phyloP scores from a whole-genome alignment of 2,797 vertebrate species.

The Cossypha polioptera region DNA sequence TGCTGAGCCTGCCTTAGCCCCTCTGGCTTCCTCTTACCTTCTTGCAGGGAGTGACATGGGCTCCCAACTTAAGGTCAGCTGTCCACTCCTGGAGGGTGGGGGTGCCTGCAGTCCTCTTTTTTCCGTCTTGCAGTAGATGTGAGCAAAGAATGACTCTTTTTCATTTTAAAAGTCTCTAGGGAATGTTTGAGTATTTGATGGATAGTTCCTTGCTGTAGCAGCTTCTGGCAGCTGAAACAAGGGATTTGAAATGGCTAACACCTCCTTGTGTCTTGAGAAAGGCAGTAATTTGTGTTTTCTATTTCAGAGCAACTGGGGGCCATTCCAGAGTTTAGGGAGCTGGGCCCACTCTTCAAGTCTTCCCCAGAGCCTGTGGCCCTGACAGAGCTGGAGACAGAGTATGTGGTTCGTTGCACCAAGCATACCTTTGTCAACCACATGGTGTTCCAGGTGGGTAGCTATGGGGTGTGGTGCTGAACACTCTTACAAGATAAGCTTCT shows the following conservation, averaged over 20 bases:
- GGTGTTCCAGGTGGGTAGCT: conserved; percentile 80
- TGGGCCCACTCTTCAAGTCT: conserved; percentile 81
- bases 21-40: background rate
- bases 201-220: background rate
- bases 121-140: background rate
- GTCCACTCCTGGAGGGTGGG: background rate
- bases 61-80: background rate
- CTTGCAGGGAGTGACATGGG: background rate
- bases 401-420: conserved; percentile 81
- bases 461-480: background rate
- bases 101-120: background rate
- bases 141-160: background rate
- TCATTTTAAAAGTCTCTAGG: background rate
- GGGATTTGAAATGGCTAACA: background rate
- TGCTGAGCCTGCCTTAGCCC: background rate
- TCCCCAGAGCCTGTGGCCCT: conserved; percentile 79
- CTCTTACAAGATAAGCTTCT: background rate
- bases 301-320: conserved; percentile 81
- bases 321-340: conserved; percentile 76
- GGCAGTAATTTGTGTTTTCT: background rate
- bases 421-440: conserved; percentile 78
- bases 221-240: background rate
- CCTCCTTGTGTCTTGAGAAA: background rate
- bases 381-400: conserved; percentile 82
- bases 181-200: background rate